phyloP scores from a whole-genome alignment of 2,888 invertebrate species.

The Philereme vetulata region DNA sequence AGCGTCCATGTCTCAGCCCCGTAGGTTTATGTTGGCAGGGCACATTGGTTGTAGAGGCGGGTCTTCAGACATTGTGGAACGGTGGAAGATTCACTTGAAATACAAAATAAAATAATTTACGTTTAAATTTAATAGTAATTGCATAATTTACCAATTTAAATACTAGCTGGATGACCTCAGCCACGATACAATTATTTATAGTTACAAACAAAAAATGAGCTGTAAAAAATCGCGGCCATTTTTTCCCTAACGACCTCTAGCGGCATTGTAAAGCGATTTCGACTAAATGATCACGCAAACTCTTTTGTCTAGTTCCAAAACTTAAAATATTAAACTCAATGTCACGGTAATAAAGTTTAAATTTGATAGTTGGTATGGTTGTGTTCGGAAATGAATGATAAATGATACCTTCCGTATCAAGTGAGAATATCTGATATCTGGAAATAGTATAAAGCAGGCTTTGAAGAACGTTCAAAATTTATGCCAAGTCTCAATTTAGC shows the following conservation, averaged over 20 bases:
- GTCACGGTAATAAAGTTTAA: conserved; percentile 8
- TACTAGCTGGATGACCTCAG: conserved; percentile 29
- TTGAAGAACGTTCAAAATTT: no score
- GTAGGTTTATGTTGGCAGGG: no score
- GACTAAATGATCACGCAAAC: conserved; percentile 38
- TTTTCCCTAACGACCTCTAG: conserved; percentile 39
- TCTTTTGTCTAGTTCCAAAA: conserved; percentile 15
- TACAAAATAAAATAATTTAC: neutral
- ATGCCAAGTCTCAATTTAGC: no score
- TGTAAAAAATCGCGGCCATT: conserved; percentile 44
- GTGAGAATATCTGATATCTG: neutral
- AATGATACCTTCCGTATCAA: conserved; percentile 17
- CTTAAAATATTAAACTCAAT: conserved; percentile 13
- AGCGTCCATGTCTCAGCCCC: no score
- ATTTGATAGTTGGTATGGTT: conserved; percentile 8
- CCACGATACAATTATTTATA: conserved; percentile 18
- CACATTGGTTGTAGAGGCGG: no score
- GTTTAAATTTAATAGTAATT: neutral
- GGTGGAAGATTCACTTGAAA: no score
- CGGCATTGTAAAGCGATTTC: conserved; percentile 35
- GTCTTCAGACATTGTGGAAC: no score
- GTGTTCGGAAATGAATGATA: conserved; percentile 13
- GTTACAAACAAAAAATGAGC: conserved; percentile 29
- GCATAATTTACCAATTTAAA: conserved; percentile 10
- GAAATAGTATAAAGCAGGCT: no score